phyloP scores from a whole-genome alignment of 2,113 vertebrate species.

The Brachypodius melanocephalos region DNA sequence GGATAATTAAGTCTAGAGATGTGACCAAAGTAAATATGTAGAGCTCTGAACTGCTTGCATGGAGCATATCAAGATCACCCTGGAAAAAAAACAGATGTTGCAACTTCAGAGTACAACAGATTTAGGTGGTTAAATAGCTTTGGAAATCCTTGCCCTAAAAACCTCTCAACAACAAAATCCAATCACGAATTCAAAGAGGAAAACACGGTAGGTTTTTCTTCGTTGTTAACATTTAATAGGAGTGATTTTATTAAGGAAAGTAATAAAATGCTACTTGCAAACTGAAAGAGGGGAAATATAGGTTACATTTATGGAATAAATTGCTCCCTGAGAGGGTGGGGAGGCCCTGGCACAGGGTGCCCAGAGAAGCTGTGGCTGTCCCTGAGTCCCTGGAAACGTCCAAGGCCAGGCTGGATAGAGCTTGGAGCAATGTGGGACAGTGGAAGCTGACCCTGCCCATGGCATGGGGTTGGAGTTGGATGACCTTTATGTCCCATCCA shows the following conservation, averaged over 20 bases:
- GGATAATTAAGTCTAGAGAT: neutral
- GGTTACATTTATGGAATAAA: neutral
- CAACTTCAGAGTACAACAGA: neutral
- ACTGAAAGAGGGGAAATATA: neutral
- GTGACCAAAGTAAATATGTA: neutral
- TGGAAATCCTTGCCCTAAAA: neutral
- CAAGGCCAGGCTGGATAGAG: rapidly evolving
- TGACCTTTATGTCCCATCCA: neutral
- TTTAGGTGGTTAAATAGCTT: neutral
- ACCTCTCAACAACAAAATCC: neutral
- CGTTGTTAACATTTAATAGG: neutral
- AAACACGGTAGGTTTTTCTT: neutral
- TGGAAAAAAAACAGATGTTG: neutral
- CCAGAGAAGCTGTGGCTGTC: neutral
- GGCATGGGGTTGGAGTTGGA: rapidly evolving
- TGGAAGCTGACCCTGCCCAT: neutral
- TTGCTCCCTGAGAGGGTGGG: rapidly evolving
- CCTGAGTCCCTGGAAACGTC: neutral
- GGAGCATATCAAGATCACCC: neutral
- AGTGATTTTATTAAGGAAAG: neutral
- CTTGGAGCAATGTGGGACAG: rapidly evolving
- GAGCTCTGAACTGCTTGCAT: neutral
- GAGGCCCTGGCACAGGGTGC: neutral
- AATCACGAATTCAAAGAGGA: neutral
- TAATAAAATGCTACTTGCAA: neutral